Conservation (phyloP, 2,888 invertebrate species). For the Cantharis rufa region DNA sequence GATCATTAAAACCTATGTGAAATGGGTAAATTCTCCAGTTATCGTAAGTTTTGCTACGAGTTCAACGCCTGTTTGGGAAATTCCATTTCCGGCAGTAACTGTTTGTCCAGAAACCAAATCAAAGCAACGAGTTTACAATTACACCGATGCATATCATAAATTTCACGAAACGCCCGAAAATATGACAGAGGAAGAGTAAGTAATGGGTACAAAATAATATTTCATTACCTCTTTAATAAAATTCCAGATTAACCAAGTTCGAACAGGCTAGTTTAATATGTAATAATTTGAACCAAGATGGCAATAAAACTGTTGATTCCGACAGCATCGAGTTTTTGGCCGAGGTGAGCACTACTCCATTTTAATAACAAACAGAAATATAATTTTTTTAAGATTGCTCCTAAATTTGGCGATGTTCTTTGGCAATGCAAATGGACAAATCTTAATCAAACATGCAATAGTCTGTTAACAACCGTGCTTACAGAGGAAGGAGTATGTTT, state of each 20-base stretch:
- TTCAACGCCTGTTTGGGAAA: constrained; percentile 65
- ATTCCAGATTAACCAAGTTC: constrained; percentile 11
- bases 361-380: not conserved
- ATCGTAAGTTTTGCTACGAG: constrained; percentile 71
- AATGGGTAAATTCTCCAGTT: constrained; percentile 69
- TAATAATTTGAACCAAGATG: constrained; percentile 60
- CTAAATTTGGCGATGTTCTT: constrained; percentile 8
- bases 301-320: constrained; percentile 58
- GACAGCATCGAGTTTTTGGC: constrained; percentile 62
- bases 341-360: constrained; percentile 51
- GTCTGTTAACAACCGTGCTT: constrained; percentile 67
- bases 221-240: not conserved
- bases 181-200: constrained; percentile 63
- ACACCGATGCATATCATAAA: constrained; percentile 61
- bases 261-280: constrained; percentile 61
- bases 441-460: constrained; percentile 57
- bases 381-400: constrained; percentile 12
- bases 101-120: constrained; percentile 63
- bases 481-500: constrained; percentile 77
- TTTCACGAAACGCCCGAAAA: constrained; percentile 39
- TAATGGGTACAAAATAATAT: constrained; percentile 6
- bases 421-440: constrained; percentile 41
- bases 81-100: constrained; percentile 45
- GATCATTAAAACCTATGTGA: constrained; percentile 65
- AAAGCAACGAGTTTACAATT: constrained; percentile 66